Conservation (phyloP, 2,113 vertebrate genomes). For the Oreocharis arfaki region DNA sequence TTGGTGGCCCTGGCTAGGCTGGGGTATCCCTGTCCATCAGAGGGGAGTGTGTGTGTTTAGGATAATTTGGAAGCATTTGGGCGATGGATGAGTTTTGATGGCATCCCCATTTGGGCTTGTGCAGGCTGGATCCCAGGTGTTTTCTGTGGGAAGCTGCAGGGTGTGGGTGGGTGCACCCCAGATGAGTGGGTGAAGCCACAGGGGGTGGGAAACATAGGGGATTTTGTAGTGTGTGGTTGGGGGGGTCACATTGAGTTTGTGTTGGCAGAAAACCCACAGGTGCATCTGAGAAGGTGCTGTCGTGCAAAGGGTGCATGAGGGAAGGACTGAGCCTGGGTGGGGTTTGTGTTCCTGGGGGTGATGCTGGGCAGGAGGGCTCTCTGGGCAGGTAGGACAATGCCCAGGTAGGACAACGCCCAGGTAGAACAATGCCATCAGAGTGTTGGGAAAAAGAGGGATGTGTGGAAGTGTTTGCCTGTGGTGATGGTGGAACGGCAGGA, state of each 20-base stretch:
- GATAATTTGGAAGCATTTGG: fast-evolving
- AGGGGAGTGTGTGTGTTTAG: background rate
- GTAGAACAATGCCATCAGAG: background rate
- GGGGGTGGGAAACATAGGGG: fast-evolving
- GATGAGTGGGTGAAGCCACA: background rate
- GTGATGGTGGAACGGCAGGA: background rate
- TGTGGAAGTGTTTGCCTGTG: background rate
- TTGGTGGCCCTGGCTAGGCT: background rate
- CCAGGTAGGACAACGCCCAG: background rate
- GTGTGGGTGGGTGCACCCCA: background rate
- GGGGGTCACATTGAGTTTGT: background rate
- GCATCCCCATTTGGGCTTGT: background rate
- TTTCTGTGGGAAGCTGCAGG: background rate
- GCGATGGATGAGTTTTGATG: fast-evolving
- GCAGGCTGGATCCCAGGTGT: fast-evolving
- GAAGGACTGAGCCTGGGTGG: background rate
- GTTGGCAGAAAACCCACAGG: background rate
- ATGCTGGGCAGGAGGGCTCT: background rate
- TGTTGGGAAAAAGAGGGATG: background rate
- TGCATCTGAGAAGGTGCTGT: fast-evolving
- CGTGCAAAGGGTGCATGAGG: background rate
- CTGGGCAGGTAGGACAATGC: background rate
- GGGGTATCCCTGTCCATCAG: background rate
- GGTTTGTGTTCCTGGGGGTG: background rate
- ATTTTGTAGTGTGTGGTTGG: background rate